Evolutionary conservation across 2,113 vertebrate genomes (phyloP).

Genomic region (Chloropsis hardwickii): DNA sequence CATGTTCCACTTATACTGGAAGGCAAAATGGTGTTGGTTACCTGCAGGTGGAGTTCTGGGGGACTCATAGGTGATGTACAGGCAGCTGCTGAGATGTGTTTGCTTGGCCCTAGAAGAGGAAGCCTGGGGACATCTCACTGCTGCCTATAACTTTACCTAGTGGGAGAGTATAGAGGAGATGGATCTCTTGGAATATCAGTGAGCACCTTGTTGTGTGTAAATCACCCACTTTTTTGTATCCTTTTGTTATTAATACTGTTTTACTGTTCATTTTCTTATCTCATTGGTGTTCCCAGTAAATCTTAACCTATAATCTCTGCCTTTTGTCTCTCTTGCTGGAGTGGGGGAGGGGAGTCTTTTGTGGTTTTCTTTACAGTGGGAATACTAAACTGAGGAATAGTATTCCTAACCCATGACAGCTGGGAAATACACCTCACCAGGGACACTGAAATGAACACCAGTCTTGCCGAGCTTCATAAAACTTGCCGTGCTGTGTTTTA

Average conservation of each 20-base stretch:
- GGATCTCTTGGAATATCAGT: neutral
- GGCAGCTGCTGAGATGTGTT: accelerated
- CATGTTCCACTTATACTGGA: neutral
- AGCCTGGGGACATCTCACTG: neutral
- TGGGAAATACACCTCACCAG: neutral
- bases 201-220: neutral
- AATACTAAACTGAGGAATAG: neutral
- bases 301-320: neutral
- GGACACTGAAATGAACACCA: neutral
- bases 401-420: neutral
- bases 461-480: neutral
- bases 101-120: neutral
- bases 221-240: neutral
- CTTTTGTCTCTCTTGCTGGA: neutral
- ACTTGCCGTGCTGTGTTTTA: neutral
- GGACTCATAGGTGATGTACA: neutral
- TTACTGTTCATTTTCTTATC: neutral
- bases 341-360: neutral
- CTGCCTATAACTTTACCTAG: neutral
- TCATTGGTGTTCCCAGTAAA: neutral
- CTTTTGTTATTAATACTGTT: neutral
- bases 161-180: neutral
- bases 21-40: neutral
- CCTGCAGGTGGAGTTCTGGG: neutral
- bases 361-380: neutral